phyloP scores from a whole-genome alignment of 1,140 invertebrate genomes.

The Elymnias hypermnestra region DNA sequence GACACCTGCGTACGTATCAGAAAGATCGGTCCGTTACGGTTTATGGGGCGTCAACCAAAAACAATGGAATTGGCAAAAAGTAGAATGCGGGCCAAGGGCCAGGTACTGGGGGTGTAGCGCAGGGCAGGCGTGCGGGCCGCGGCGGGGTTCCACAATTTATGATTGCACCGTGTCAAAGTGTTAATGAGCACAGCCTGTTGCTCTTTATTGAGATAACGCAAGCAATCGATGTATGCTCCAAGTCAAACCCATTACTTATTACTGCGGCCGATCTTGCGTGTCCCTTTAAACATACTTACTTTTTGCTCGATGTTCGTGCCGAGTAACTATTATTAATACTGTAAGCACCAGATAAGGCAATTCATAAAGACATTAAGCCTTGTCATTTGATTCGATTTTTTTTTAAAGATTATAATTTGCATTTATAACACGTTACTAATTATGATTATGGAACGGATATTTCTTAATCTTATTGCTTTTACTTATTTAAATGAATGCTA shows the following conservation, averaged over 20 bases:
- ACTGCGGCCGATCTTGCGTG: conserved; percentile 58
- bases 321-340: conserved; percentile 59
- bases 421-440: conserved; percentile 2
- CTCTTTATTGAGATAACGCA: conserved; percentile 73
- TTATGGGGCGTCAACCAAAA: conserved; percentile 61
- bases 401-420: conserved; percentile 5
- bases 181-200: conserved; percentile 72
- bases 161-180: conserved; percentile 70
- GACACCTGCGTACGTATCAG: conserved; percentile 64
- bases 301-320: conserved; percentile 53
- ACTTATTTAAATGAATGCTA: not conserved
- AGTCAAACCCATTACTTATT: conserved; percentile 62
- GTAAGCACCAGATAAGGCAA: conserved; percentile 44
- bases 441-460: not conserved
- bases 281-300: conserved; percentile 50
- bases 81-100: conserved; percentile 50
- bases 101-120: conserved; percentile 45
- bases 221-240: conserved; percentile 57
- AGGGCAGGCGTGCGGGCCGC: conserved; percentile 56
- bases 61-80: conserved; percentile 72
- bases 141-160: conserved; percentile 68
- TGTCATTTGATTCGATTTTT: conserved; percentile 27
- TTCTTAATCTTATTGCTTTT: not conserved
- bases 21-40: conserved; percentile 59
- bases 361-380: conserved; percentile 42